Evolutionary conservation across 2,797 vertebrate species (phyloP).

Genomic region (Brachyalestes nurse): DNA sequence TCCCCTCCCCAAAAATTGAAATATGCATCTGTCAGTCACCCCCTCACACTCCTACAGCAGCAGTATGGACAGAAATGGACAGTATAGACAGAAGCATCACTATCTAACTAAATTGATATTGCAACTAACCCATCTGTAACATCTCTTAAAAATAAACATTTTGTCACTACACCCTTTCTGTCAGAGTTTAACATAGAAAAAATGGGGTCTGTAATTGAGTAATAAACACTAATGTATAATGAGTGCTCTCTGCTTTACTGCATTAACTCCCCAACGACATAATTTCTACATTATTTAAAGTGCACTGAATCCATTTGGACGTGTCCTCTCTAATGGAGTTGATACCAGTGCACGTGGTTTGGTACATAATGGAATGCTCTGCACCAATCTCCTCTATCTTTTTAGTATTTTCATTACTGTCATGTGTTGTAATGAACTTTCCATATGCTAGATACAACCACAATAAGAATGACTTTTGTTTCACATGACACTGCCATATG

Average conservation of each 20-base stretch:
- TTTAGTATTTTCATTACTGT: constrained; percentile 1
- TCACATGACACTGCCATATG: constrained; percentile 20
- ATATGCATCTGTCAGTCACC: too few species aligned
- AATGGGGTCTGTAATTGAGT: constrained; percentile 19
- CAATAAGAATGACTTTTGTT: constrained; percentile 27
- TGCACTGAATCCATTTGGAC: constrained; percentile 7
- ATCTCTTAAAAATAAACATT: background rate
- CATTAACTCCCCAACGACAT: constrained; percentile 46
- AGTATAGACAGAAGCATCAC: too few species aligned
- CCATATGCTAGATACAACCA: constrained; percentile 34
- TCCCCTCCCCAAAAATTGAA: too few species aligned
- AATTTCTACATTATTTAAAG: constrained; percentile 45
- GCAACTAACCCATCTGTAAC: constrained; percentile 3
- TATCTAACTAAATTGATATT: background rate
- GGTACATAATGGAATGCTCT: background rate
- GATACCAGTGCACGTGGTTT: background rate
- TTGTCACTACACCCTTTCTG: constrained; percentile 12
- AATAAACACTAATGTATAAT: constrained; percentile 23
- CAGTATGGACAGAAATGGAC: too few species aligned
- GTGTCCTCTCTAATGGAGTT: constrained; percentile 17
- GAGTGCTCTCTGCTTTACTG: constrained; percentile 37
- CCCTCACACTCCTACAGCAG: too few species aligned
- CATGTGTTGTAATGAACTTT: constrained; percentile 33
- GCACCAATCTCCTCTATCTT: background rate
- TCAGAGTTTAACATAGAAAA: constrained; percentile 13